phyloP scores from a whole-genome alignment of 2,113 vertebrate species.

The Electrona antarctica region DNA sequence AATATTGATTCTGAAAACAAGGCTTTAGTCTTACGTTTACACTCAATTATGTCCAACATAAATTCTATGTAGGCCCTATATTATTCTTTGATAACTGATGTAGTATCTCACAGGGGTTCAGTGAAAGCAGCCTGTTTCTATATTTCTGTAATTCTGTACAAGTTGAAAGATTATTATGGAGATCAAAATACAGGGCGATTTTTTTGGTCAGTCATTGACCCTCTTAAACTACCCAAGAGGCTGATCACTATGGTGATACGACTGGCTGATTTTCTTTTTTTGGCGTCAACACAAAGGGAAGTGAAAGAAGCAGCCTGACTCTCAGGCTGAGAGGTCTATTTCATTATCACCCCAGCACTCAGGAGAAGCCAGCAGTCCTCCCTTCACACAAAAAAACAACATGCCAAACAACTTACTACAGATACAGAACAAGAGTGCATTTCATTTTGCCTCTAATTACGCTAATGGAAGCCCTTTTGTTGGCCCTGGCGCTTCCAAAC shows the following conservation, averaged over 20 bases:
- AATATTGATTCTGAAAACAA: conserved; percentile 24
- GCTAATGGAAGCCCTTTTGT: conserved; percentile 77
- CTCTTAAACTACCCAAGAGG: conserved; percentile 26
- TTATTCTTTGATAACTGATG: background rate
- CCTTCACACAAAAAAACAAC: conserved; percentile 29
- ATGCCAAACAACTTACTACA: conserved; percentile 53
- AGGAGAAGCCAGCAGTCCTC: conserved; percentile 46
- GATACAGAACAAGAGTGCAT: conserved; percentile 71
- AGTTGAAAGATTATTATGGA: conserved; percentile 3
- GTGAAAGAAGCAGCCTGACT: conserved; percentile 20
- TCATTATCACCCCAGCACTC: conserved; percentile 53
- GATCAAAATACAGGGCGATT: conserved; percentile 24
- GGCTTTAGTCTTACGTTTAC: conserved; percentile 30
- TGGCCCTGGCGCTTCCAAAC: conserved; percentile 54
- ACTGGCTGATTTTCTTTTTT: conserved; percentile 53
- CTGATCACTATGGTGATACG: conserved; percentile 50
- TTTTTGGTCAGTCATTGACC: conserved; percentile 34
- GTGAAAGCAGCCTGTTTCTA: conserved; percentile 14
- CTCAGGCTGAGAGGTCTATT: conserved; percentile 26
- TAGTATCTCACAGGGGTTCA: background rate
- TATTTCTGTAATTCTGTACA: background rate
- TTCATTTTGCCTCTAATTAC: conserved; percentile 78
- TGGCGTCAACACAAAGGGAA: conserved; percentile 37
- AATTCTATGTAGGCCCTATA: background rate
- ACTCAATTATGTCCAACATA: conserved; percentile 24